Percentiles rank a stretch among this genome's conserved stretches.
Evolutionary conservation across 2,797 vertebrate species (phyloP).

Genomic region (Myioborus miniatus): DNA sequence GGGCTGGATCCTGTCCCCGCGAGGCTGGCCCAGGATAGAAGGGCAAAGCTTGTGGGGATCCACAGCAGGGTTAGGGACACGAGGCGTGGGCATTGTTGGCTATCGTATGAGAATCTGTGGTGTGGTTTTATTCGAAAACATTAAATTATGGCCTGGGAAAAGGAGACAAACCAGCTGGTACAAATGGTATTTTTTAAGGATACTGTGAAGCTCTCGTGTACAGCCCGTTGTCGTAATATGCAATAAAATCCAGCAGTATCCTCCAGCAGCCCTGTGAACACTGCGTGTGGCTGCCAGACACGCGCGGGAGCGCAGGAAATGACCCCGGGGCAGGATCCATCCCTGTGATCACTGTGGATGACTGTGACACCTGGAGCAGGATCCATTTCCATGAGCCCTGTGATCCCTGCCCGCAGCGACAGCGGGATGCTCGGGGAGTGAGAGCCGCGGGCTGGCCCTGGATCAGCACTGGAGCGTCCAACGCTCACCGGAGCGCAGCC

Average conservation of each 20-base stretch:
- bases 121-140: not conserved
- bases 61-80: rapidly evolving
- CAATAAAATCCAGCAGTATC: not conserved
- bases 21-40: too few species aligned
- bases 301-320: rapidly evolving
- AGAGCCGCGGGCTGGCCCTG: not conserved
- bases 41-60: too few species aligned
- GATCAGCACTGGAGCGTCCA: rapidly evolving
- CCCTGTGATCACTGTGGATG: not conserved
- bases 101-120: not conserved
- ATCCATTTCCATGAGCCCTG: not conserved
- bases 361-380: not conserved
- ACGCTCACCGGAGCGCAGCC: not conserved
- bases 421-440: not conserved
- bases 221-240: not conserved
- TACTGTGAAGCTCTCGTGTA: too few species aligned
- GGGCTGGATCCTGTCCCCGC: not conserved
- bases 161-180: not conserved
- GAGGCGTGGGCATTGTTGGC: rapidly evolving
- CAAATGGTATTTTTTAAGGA: not conserved
- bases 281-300: not conserved
- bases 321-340: not conserved
- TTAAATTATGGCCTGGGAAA: not conserved
- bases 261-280: not conserved
- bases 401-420: not conserved